A percentile compares a stretch with the other conserved stretches of the same genome.
phyloP scores from a whole-genome alignment of 2,113 vertebrate genomes.

The Corythornis madagascariensis region DNA sequence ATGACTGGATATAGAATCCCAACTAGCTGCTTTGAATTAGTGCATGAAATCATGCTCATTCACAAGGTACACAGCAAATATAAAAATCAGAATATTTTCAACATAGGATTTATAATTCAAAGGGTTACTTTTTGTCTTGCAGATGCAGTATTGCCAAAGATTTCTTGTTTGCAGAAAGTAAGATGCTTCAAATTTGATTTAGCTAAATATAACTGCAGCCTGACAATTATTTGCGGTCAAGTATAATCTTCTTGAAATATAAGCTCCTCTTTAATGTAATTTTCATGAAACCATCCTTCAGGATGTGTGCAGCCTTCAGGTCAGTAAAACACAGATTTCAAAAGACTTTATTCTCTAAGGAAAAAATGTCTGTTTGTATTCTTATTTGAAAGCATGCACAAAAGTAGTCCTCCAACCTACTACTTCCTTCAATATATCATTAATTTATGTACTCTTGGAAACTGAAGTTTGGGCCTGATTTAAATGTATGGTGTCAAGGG shows the following conservation, averaged over 20 bases:
- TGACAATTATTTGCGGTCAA: background rate
- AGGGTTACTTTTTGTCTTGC: background rate
- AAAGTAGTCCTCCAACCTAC: background rate
- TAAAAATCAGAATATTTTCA: background rate
- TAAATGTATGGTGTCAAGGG: background rate
- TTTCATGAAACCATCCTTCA: constrained; percentile 22
- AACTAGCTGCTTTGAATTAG: background rate
- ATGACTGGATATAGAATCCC: background rate
- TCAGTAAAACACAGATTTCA: constrained; percentile 10
- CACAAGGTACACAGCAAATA: background rate
- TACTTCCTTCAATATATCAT: background rate
- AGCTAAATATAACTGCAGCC: background rate
- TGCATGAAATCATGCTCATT: background rate
- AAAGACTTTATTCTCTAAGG: background rate
- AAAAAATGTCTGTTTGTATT: constrained; percentile 13
- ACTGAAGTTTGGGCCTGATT: background rate
- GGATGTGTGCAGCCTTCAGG: background rate
- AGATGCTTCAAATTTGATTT: background rate
- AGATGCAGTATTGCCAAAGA: background rate
- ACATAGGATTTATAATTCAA: background rate
- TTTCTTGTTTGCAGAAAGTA: background rate
- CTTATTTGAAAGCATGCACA: background rate
- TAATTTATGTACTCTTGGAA: background rate
- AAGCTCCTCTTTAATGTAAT: constrained; percentile 6
- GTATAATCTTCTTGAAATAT: background rate